These are phyloP conservation scores for Catamblyrhynchus diadema DNA, from an alignment of 2,797 vertebrate species.

Conservation along the genomic window DNA sequence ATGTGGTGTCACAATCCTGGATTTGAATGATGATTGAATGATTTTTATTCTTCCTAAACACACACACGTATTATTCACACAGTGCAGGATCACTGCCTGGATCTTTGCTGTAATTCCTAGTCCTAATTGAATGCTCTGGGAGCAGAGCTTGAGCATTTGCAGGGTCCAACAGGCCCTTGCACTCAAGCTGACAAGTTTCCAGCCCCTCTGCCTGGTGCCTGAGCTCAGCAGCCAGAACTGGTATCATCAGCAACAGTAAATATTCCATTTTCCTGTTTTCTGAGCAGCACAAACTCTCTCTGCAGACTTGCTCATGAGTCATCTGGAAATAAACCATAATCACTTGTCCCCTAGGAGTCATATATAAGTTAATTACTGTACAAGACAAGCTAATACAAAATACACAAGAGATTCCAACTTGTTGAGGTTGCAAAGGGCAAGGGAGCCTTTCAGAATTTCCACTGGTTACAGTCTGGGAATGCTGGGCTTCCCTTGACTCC, in stretches of 20 bases:
- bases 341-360: slow-evolving; percentile 24
- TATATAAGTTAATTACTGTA: slow-evolving; percentile 51
- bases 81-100: not conserved
- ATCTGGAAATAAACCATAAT: slow-evolving; percentile 36
- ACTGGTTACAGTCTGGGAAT: slow-evolving; percentile 29
- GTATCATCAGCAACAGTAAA: not conserved
- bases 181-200: not conserved
- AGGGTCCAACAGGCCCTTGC: not conserved
- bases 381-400: slow-evolving; percentile 30
- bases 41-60: not conserved
- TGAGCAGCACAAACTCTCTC: not conserved
- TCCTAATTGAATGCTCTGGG: not conserved
- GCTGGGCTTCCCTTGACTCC: slow-evolving; percentile 20
- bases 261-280: not conserved
- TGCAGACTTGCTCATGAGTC: slow-evolving; percentile 33
- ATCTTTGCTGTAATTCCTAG: not conserved
- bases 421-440: slow-evolving; percentile 21
- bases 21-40: not conserved
- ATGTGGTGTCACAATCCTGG: not conserved
- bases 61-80: not conserved
- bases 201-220: not conserved
- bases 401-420: not conserved
- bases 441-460: slow-evolving; percentile 45
- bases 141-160: not conserved
- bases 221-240: not conserved